Evolutionary conservation across 2,888 invertebrate species (phyloP).

Genomic region (Fissipunctia ypsillon): DNA sequence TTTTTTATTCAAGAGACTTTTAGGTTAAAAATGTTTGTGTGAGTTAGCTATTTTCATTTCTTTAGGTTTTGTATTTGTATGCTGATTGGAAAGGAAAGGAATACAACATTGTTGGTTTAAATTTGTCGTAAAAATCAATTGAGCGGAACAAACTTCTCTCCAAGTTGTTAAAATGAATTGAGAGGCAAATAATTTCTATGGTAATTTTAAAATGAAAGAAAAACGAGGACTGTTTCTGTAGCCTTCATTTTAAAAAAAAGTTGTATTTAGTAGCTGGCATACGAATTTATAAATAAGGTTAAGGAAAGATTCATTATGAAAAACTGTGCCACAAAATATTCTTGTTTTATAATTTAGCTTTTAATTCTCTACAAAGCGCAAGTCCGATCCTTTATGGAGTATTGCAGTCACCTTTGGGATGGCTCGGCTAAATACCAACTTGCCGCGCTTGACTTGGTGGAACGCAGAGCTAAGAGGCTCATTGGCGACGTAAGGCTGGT

Average conservation of each 20-base stretch:
- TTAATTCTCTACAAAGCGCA: no score
- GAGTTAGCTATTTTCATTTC: constrained; percentile 18
- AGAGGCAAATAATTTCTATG: constrained; percentile 7
- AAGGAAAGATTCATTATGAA: background rate
- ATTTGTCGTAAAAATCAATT: constrained; percentile 35
- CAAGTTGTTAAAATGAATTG: constrained; percentile 23
- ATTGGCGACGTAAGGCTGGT: no score
- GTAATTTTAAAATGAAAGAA: constrained; percentile 9
- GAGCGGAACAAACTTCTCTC: constrained; percentile 5
- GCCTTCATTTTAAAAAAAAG: background rate
- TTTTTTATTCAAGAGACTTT: constrained; percentile 40
- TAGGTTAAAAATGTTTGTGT: background rate
- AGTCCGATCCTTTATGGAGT: no score
- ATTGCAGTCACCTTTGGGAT: no score
- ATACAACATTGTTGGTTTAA: constrained; percentile 23
- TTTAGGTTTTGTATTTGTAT: background rate
- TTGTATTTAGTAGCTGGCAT: background rate
- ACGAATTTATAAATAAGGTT: background rate
- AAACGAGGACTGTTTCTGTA: background rate
- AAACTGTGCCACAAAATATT: background rate
- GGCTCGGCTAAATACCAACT: no score
- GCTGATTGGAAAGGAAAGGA: constrained; percentile 13
- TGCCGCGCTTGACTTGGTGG: no score
- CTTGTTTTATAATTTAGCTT: no score
- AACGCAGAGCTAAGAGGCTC: no score